Percentiles rank a stretch among this genome's conserved stretches.
Evolutionary conservation across 2,113 vertebrate species (phyloP).

Genomic region (Zeus faber): DNA sequence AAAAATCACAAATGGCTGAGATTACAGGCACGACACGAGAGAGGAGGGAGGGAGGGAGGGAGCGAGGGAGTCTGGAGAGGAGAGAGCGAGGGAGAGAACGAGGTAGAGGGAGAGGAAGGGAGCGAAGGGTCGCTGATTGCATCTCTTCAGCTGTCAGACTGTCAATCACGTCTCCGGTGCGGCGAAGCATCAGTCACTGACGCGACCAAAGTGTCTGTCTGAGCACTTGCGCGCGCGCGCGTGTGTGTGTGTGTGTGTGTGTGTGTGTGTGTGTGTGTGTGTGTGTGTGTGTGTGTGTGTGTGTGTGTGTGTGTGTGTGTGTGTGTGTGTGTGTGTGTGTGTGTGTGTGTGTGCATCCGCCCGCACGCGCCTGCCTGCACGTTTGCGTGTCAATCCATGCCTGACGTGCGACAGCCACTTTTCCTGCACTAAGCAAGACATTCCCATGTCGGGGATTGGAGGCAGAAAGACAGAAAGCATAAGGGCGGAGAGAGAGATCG

Average conservation of each 20-base stretch:
- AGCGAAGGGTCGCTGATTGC: constrained; percentile 62
- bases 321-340: constrained; percentile 12
- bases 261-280: constrained; percentile 13
- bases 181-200: constrained; percentile 56
- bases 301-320: constrained; percentile 22
- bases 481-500: constrained; percentile 10
- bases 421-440: constrained; percentile 46
- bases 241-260: constrained; percentile 19
- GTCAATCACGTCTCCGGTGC: constrained; percentile 65
- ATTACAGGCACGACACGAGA: constrained; percentile 38
- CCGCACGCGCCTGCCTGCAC: no score
- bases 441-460: constrained; percentile 27
- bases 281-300: constrained; percentile 30
- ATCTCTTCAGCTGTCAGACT: constrained; percentile 63
- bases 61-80: not conserved
- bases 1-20: constrained; percentile 44
- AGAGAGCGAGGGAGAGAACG: constrained; percentile 5
- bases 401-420: constrained; percentile 41
- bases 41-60: constrained; percentile 1
- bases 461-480: constrained; percentile 34
- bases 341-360: constrained; percentile 28
- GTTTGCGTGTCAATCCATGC: constrained; percentile 8
- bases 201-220: constrained; percentile 18
- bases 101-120: constrained; percentile 42
- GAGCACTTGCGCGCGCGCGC: constrained; percentile 8